phyloP scores from a whole-genome alignment of 2,888 invertebrate species.

The Tortricodes alternella region DNA sequence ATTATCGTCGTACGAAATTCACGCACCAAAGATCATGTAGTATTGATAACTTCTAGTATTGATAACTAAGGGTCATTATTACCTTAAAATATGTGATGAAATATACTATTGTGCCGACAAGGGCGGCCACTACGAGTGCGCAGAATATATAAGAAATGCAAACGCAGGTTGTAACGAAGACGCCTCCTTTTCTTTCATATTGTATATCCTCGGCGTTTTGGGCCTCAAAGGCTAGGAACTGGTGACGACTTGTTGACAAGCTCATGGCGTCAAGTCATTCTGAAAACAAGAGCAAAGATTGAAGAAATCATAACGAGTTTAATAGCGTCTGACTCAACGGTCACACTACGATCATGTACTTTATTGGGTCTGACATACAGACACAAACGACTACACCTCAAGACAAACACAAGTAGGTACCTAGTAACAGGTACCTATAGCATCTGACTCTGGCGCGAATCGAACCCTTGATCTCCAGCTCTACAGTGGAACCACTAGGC shows the following conservation, averaged over 20 bases:
- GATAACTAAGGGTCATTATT: constrained; percentile 30
- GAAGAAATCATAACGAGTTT: too few species aligned
- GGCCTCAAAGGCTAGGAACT: constrained; percentile 83
- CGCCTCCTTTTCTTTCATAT: constrained; percentile 83
- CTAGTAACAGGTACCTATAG: too few species aligned
- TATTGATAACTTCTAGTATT: background rate
- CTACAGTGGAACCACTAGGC: too few species aligned
- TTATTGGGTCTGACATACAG: too few species aligned
- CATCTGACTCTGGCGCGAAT: too few species aligned
- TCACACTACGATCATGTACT: too few species aligned
- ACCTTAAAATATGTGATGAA: constrained; percentile 73
- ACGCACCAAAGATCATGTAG: constrained; percentile 5
- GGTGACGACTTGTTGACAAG: constrained; percentile 79
- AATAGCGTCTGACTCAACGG: background rate
- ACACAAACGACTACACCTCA: too few species aligned
- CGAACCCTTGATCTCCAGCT: too few species aligned
- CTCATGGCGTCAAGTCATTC: constrained; percentile 65
- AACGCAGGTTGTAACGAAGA: constrained; percentile 85
- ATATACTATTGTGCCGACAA: constrained; percentile 72
- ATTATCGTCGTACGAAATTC: background rate
- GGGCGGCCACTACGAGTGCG: constrained; percentile 58
- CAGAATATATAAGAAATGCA: constrained; percentile 67
- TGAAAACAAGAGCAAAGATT: constrained; percentile 50
- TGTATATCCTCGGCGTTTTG: constrained; percentile 78
- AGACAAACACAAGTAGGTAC: too few species aligned